Conservation (phyloP, 92 coral and sea anemone genomes). For the Paragorgia papillata region DNA sequence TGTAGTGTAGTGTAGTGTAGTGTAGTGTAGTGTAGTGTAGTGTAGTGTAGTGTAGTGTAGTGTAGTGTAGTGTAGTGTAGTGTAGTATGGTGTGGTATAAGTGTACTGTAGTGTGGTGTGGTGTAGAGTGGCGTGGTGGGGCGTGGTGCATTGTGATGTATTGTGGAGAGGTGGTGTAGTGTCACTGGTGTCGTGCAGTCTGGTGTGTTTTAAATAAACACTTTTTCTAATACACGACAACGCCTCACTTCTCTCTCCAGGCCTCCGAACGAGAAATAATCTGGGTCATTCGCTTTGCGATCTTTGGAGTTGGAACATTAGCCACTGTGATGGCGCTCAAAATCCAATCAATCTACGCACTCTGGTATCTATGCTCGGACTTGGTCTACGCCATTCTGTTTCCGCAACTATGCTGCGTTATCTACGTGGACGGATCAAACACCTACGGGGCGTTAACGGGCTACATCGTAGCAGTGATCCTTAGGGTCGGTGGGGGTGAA, state of each 20-base stretch:
- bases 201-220: too few relatives aligned
- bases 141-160: too few relatives aligned
- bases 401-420: slow-evolving; percentile 88
- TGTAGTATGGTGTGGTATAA: too few relatives aligned
- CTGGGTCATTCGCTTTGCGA: slow-evolving; percentile 87
- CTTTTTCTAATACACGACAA: too few relatives aligned
- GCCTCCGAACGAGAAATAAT: slow-evolving; percentile 73
- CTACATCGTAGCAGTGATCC: slow-evolving; percentile 66
- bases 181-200: too few relatives aligned
- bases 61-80: too few relatives aligned
- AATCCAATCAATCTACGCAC: slow-evolving; percentile 75
- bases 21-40: too few relatives aligned
- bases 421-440: slow-evolving; percentile 67
- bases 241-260: slow-evolving; percentile 20
- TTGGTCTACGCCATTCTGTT: slow-evolving; percentile 71
- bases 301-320: slow-evolving; percentile 69
- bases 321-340: slow-evolving; percentile 80
- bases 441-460: slow-evolving; percentile 80
- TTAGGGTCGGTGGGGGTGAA: slow-evolving; percentile 87
- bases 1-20: too few relatives aligned
- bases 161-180: too few relatives aligned
- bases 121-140: too few relatives aligned
- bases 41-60: too few relatives aligned
- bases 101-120: too few relatives aligned
- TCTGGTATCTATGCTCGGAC: slow-evolving; percentile 77